phyloP scores from a whole-genome alignment of 1,140 invertebrate genomes.

The Venustaconcha ellipsiformis region DNA sequence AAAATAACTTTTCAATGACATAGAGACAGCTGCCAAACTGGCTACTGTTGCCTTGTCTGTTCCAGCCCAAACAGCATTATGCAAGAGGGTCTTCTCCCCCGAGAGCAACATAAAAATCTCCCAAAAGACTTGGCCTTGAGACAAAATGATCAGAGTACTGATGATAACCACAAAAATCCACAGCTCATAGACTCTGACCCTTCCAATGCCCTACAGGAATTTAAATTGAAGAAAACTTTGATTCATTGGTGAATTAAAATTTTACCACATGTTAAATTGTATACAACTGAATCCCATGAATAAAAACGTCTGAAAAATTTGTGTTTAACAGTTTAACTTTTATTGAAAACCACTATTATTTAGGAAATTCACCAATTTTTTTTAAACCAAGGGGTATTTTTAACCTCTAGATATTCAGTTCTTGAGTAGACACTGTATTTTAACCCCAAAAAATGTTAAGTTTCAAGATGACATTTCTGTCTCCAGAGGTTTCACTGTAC shows the following conservation, averaged over 20 bases:
- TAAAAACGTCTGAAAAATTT: too few species aligned
- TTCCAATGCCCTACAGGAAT: constrained; percentile 6
- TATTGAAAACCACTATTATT: too few species aligned
- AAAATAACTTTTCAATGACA: constrained; percentile 15
- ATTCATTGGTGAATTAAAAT: background rate
- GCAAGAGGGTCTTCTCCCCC: constrained; percentile 6
- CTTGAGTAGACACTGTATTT: too few species aligned
- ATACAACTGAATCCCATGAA: too few species aligned
- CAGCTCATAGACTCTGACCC: background rate
- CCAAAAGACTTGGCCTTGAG: background rate
- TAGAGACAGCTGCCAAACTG: constrained; percentile 10
- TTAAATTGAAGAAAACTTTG: constrained; percentile 6
- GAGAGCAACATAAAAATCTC: constrained; percentile 18
- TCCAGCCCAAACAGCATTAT: constrained; percentile 13
- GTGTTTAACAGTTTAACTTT: too few species aligned
- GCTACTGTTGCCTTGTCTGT: constrained; percentile 9
- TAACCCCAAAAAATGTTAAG: too few species aligned
- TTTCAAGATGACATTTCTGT: too few species aligned
- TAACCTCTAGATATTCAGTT: too few species aligned
- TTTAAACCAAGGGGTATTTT: too few species aligned
- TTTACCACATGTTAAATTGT: background rate
- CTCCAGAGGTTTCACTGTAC: too few species aligned
- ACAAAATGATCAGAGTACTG: background rate
- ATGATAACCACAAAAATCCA: constrained; percentile 7
- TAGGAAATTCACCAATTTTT: too few species aligned